Evolutionary conservation across 2,888 invertebrate genomes (phyloP).

Genomic region (Antheraea yamamai): DNA sequence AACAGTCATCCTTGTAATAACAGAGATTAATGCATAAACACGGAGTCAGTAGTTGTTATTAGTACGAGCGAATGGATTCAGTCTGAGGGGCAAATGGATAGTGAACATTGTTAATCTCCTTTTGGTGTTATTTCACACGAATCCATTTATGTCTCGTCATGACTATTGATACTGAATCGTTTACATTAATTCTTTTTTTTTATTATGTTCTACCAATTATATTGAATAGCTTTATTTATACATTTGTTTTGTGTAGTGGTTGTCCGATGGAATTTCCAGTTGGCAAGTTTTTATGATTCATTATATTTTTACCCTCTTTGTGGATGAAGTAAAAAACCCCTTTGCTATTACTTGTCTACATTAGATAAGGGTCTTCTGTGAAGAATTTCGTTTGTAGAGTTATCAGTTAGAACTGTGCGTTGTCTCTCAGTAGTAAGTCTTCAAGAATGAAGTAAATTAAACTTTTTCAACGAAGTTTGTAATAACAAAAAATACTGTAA

Average conservation of each 20-base stretch:
- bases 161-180: background rate
- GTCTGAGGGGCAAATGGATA: slow-evolving; percentile 17
- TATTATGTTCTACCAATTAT: background rate
- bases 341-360: background rate
- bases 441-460: background rate
- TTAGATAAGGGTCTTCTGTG: background rate
- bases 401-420: background rate
- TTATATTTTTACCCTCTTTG: background rate
- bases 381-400: background rate
- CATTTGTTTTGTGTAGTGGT: background rate
- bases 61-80: slow-evolving; percentile 23
- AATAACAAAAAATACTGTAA: slow-evolving; percentile 18
- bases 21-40: slow-evolving; percentile 29
- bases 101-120: slow-evolving; percentile 24
- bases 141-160: slow-evolving; percentile 6
- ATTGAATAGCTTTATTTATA: background rate
- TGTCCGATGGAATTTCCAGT: background rate
- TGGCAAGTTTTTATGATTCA: background rate
- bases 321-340: background rate
- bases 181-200: background rate
- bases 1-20: slow-evolving; percentile 18
- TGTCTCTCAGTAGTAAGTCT: background rate
- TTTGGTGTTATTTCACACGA: slow-evolving; percentile 21
- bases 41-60: slow-evolving; percentile 26
- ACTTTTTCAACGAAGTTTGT: background rate